Percentiles rank a stretch among this genome's conserved stretches.
phyloP scores from a whole-genome alignment of 2,113 vertebrate species.

The Tachysurus vachellii region DNA sequence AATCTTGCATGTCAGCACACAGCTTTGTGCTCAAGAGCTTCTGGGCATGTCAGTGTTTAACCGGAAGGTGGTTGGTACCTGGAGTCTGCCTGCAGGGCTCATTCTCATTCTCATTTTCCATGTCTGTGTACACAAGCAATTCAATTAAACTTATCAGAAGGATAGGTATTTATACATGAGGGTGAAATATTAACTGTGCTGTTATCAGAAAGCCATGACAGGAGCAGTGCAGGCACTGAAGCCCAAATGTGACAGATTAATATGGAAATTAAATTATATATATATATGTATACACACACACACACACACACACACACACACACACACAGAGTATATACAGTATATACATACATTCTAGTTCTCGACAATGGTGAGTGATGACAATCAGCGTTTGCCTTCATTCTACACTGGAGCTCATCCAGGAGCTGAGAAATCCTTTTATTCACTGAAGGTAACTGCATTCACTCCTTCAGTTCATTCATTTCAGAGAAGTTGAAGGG shows the following conservation, averaged over 20 bases:
- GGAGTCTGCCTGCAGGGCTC: conserved; percentile 9
- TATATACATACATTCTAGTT: neutral
- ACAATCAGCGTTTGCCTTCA: conserved; percentile 73
- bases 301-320: neutral
- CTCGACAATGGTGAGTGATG: conserved; percentile 57
- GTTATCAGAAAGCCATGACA: conserved; percentile 69
- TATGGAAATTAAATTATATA: conserved; percentile 67
- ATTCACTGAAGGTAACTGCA: conserved; percentile 74
- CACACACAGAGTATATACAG: neutral
- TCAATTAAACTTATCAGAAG: conserved; percentile 79
- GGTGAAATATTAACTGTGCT: conserved; percentile 66
- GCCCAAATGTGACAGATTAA: conserved; percentile 71
- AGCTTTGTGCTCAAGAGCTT: conserved; percentile 54
- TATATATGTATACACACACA: neutral
- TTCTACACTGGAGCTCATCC: conserved; percentile 64
- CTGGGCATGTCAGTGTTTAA: conserved; percentile 42
- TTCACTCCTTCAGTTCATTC: conserved; percentile 69
- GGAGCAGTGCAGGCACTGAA: conserved; percentile 64
- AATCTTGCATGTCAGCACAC: conserved; percentile 69
- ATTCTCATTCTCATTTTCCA: conserved; percentile 46
- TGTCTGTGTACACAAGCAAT: conserved; percentile 68
- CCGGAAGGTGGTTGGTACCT: conserved; percentile 52
- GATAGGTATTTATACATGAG: conserved; percentile 75
- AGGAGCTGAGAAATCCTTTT: conserved; percentile 72
- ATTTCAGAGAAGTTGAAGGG: conserved; percentile 59